A percentile compares a stretch with the other conserved stretches of the same genome.
Conservation (phyloP, 2,888 invertebrate species). For the Leptopilina drosophilae region DNA sequence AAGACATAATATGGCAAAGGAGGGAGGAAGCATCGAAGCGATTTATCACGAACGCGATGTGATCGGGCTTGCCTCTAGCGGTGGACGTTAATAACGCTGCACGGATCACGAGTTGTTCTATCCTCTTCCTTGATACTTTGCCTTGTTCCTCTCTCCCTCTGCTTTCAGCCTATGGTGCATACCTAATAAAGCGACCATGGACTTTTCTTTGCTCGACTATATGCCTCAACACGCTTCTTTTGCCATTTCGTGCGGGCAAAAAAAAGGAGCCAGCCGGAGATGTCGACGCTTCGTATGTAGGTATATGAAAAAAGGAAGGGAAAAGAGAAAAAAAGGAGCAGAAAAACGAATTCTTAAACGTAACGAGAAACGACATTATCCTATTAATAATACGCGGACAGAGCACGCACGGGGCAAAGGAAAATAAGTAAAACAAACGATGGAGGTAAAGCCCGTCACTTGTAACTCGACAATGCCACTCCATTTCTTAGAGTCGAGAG, state of each 20-base stretch:
- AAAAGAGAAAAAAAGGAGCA: constrained; percentile 50
- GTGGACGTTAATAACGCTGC: constrained; percentile 74
- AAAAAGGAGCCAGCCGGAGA: constrained; percentile 48
- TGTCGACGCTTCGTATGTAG: constrained; percentile 44
- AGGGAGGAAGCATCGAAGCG: constrained; percentile 68
- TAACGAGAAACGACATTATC: constrained; percentile 45
- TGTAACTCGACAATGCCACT: constrained; percentile 12
- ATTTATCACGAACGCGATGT: constrained; percentile 74
- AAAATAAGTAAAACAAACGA: constrained; percentile 30
- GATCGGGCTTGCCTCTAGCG: constrained; percentile 73
- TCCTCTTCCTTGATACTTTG: constrained; percentile 52
- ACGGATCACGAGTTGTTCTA: constrained; percentile 70
- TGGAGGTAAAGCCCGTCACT: constrained; percentile 25
- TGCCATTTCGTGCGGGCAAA: constrained; percentile 49
- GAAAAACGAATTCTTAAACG: constrained; percentile 60
- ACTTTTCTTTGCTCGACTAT: constrained; percentile 48
- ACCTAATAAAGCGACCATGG: constrained; percentile 72
- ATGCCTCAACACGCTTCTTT: constrained; percentile 49
- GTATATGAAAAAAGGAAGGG: too few species aligned
- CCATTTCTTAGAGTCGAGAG: background rate
- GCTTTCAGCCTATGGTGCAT: constrained; percentile 62
- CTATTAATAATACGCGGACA: constrained; percentile 53
- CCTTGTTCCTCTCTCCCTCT: constrained; percentile 59
- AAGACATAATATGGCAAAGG: constrained; percentile 67
- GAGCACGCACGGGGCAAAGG: constrained; percentile 14